These are phyloP conservation scores for Ictalurus furcatus DNA, from an alignment of 2,113 vertebrate species.

Conservation along the genomic window DNA sequence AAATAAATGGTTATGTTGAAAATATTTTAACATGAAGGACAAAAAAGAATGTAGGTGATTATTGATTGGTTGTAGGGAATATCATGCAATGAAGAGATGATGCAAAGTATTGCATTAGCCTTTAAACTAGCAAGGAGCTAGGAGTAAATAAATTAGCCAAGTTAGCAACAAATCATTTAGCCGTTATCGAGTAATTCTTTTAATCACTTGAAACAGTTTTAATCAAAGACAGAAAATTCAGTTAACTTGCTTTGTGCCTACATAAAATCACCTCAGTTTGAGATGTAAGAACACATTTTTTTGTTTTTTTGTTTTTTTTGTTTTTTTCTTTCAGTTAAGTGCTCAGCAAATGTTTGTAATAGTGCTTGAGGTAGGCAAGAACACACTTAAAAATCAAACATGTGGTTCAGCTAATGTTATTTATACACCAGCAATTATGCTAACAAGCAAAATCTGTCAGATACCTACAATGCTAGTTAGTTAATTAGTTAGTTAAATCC, in stretches of 20 bases:
- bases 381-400: too few species aligned
- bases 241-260: not conserved
- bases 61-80: not conserved
- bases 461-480: not conserved
- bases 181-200: not conserved
- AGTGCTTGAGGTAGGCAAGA: not conserved
- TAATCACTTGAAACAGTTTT: not conserved
- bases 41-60: not conserved
- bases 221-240: not conserved
- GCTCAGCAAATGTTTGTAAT: too few species aligned
- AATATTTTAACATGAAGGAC: not conserved
- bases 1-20: not conserved
- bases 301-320: too few species aligned
- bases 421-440: not conserved
- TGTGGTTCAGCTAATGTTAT: too few species aligned
- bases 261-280: not conserved
- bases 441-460: not conserved
- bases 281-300: not conserved
- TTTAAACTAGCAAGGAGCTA: not conserved
- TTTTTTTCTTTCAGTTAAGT: not conserved
- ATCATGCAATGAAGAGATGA: not conserved
- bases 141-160: not conserved
- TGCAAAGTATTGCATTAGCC: not conserved
- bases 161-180: not conserved
- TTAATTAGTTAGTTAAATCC: not conserved